Evolutionary conservation across 2,113 vertebrate species (phyloP).

Genomic region (Prinia subflava): DNA sequence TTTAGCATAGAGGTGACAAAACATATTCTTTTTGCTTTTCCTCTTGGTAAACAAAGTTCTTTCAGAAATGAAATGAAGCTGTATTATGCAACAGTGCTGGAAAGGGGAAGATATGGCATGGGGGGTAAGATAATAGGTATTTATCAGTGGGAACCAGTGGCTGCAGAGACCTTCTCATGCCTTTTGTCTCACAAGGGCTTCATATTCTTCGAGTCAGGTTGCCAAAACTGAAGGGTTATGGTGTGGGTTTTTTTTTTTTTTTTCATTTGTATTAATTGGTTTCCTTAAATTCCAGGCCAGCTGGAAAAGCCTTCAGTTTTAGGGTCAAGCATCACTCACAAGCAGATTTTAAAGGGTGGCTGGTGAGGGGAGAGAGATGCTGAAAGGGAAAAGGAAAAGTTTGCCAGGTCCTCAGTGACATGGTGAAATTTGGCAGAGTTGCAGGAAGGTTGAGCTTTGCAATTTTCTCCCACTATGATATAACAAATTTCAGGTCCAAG

Average conservation of each 20-base stretch:
- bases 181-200: not conserved
- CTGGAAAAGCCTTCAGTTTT: not conserved
- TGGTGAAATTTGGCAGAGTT: not conserved
- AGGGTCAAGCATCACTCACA: not conserved
- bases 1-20: slow-evolving; percentile 71
- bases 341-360: not conserved
- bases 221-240: not conserved
- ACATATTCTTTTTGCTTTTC: slow-evolving; percentile 61
- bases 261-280: not conserved
- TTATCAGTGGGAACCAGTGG: not conserved
- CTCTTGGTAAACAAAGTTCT: slow-evolving; percentile 71
- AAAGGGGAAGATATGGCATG: not conserved
- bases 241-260: not conserved
- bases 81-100: slow-evolving; percentile 50
- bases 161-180: not conserved
- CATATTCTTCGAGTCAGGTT: not conserved
- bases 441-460: not conserved
- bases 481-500: not conserved
- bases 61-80: slow-evolving; percentile 68
- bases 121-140: slow-evolving; percentile 5
- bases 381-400: not conserved
- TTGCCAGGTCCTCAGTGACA: not conserved
- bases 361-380: not conserved
- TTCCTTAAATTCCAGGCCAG: not conserved
- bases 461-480: not conserved